phyloP scores from a whole-genome alignment of 2,113 vertebrate genomes.

The Hippocampus mohnikei region DNA sequence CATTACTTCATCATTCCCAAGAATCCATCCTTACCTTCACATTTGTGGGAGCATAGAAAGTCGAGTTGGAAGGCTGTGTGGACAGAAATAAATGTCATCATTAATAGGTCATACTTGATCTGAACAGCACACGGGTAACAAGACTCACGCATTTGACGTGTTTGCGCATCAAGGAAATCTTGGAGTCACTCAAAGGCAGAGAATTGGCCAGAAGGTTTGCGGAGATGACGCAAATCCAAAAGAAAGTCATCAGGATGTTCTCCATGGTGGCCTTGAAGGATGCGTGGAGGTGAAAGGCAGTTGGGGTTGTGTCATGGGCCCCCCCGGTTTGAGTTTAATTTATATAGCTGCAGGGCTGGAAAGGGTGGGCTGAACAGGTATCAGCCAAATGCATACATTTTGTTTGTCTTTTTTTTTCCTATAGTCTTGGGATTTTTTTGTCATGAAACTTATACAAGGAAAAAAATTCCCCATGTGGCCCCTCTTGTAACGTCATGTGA shows the following conservation, averaged over 20 bases:
- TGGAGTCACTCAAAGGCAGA: fast-evolving
- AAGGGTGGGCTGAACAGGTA: conserved; percentile 72
- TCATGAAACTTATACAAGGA: conserved; percentile 58
- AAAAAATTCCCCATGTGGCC: conserved; percentile 71
- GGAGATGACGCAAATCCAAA: conserved; percentile 34
- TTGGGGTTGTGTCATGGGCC: conserved; percentile 11
- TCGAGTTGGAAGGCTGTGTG: fast-evolving
- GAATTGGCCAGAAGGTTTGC: conserved; percentile 2
- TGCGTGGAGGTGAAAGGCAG: conserved; percentile 14
- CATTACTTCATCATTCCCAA: neutral
- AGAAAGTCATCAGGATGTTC: conserved; percentile 21
- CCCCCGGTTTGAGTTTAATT: conserved; percentile 4
- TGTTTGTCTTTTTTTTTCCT: conserved; percentile 77
- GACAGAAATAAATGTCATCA: conserved; percentile 6
- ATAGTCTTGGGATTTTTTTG: conserved; percentile 94
- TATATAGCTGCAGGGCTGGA: conserved; percentile 73
- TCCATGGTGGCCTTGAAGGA: conserved; percentile 46
- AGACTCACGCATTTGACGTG: conserved; percentile 38
- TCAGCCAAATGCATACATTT: conserved; percentile 76
- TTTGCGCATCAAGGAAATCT: fast-evolving
- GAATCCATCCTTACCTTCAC: conserved; percentile 40
- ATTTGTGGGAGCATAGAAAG: conserved; percentile 32
- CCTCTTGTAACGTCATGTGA: conserved; percentile 23
- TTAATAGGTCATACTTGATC: neutral
- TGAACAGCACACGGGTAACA: neutral